Conservation (phyloP, 2,797 vertebrate species). For the Phalanger gymnotis region DNA sequence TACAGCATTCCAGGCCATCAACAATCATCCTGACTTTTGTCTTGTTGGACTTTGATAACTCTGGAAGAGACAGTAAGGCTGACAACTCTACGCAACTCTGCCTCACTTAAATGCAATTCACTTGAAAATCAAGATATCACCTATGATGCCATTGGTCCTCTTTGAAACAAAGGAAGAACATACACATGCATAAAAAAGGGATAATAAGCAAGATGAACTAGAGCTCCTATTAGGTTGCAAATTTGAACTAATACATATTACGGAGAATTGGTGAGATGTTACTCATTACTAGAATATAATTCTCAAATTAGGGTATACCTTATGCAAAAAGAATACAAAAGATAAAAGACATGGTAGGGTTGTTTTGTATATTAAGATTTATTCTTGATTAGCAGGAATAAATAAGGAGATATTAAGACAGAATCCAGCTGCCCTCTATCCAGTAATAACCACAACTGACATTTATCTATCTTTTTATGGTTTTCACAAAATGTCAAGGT, state of each 20-base stretch:
- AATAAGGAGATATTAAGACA: background rate
- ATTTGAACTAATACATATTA: background rate
- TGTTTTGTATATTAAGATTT: background rate
- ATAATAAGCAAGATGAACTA: background rate
- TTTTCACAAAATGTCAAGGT: background rate
- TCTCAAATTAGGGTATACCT: background rate
- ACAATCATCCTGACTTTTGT: background rate
- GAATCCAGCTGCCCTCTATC: background rate
- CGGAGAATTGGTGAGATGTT: background rate
- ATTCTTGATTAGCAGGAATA: background rate
- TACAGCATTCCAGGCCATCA: background rate
- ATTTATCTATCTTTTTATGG: background rate
- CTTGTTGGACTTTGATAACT: background rate
- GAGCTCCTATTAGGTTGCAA: background rate
- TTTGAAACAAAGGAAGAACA: background rate
- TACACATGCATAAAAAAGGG: background rate
- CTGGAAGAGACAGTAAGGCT: background rate
- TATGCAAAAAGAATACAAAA: background rate
- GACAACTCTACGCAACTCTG: background rate
- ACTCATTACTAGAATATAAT: background rate
- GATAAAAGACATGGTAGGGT: background rate
- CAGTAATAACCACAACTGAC: background rate
- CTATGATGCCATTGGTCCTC: background rate
- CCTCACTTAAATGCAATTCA: background rate
- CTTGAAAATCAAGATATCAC: background rate